Percentiles rank a stretch among this genome's conserved stretches.
phyloP scores from a whole-genome alignment of 1,140 invertebrate species.

The Popillia japonica region DNA sequence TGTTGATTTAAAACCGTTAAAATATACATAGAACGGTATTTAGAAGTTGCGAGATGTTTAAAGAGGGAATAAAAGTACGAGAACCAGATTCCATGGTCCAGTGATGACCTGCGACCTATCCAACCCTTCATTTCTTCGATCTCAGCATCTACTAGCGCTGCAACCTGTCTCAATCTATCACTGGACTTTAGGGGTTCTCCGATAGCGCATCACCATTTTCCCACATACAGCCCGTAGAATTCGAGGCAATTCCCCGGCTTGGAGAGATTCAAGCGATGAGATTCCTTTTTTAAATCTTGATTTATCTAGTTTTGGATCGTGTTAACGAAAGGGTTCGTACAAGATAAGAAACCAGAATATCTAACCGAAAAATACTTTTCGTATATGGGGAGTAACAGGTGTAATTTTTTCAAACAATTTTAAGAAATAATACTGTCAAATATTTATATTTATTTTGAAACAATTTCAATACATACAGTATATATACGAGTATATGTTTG shows the following conservation, averaged over 20 bases:
- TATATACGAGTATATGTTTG: too few relatives aligned
- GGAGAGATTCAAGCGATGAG: neutral
- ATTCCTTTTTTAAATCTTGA: slow-evolving; percentile 17
- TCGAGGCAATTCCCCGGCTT: neutral
- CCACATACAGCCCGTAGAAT: slow-evolving; percentile 1
- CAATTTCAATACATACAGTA: too few relatives aligned
- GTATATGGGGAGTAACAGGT: too few relatives aligned
- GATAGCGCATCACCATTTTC: slow-evolving; percentile 15
- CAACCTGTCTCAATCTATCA: slow-evolving; percentile 31
- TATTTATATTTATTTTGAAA: too few relatives aligned
- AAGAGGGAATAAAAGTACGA: neutral
- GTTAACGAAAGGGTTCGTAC: neutral
- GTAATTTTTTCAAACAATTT: too few relatives aligned
- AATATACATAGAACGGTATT: slow-evolving; percentile 8
- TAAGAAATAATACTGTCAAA: too few relatives aligned
- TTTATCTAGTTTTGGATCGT: slow-evolving; percentile 28
- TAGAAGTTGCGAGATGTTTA: neutral
- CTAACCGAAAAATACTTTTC: slow-evolving; percentile 1
- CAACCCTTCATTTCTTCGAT: neutral
- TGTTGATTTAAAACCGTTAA: slow-evolving; percentile 29
- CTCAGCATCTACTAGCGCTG: slow-evolving; percentile 13
- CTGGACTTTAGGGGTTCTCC: slow-evolving; percentile 15
- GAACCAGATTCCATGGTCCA: slow-evolving; percentile 21
- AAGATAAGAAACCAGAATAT: neutral
- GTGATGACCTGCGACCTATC: slow-evolving; percentile 22